Conservation (phyloP, 2,888 invertebrate species). For the Neoitamus cyanurus region DNA sequence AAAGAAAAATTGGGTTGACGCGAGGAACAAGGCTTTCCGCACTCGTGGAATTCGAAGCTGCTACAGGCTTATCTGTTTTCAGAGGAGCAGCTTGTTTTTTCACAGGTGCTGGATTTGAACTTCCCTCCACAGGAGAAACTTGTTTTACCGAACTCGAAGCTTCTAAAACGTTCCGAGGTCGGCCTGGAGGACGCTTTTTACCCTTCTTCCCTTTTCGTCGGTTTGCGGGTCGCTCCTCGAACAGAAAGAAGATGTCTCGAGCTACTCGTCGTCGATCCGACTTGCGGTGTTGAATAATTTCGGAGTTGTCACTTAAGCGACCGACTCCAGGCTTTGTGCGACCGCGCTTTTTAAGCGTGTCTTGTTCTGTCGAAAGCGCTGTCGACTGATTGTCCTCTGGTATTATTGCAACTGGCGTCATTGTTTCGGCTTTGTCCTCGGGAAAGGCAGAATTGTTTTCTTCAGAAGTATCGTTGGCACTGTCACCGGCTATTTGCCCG, state of each 20-base stretch:
- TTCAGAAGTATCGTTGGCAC: not conserved
- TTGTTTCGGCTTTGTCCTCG: not conserved
- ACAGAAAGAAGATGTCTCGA: conserved; percentile 64
- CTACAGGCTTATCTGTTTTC: not conserved
- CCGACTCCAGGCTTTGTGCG: conserved; percentile 15
- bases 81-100: not conserved
- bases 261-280: conserved; percentile 65
- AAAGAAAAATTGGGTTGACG: conserved; percentile 85
- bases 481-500: not conserved
- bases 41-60: not conserved
- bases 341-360: conserved; percentile 27
- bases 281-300: conserved; percentile 58
- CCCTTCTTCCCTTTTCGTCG: not conserved
- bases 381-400: conserved; percentile 12
- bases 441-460: not conserved
- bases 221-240: conserved; percentile 60
- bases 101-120: not conserved
- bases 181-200: conserved; percentile 56
- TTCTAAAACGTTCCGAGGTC: conserved; percentile 57
- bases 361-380: not conserved
- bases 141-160: not conserved
- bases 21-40: conserved; percentile 66
- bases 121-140: not conserved
- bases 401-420: not conserved
- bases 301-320: not conserved